These are phyloP conservation scores for Macrotrachela quadricornifera DNA, from an alignment of 1,140 invertebrate genomes.

Conservation along the genomic window DNA sequence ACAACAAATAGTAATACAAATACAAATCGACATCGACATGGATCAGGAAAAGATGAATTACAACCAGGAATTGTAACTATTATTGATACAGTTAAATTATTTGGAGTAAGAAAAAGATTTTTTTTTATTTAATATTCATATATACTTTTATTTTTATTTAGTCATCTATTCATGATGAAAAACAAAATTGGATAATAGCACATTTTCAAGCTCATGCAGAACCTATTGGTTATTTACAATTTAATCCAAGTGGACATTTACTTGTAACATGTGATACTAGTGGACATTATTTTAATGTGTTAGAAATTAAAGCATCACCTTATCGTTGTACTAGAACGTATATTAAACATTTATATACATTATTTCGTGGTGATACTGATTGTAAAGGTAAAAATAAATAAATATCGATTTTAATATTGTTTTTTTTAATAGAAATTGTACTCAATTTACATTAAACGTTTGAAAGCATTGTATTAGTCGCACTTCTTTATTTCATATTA, in stretches of 20 bases:
- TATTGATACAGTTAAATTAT: conserved; percentile 38
- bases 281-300: conserved; percentile 89
- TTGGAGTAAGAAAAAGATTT: conserved; percentile 8
- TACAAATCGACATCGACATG: background rate
- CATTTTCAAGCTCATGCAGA: conserved; percentile 83
- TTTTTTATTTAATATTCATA: conserved; percentile 16
- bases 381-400: conserved; percentile 29
- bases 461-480: too few species aligned
- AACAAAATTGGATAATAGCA: conserved; percentile 49
- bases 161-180: conserved; percentile 10
- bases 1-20: conserved; percentile 17
- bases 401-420: background rate
- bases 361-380: conserved; percentile 53
- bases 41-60: conserved; percentile 28
- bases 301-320: conserved; percentile 75
- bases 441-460: too few species aligned
- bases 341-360: conserved; percentile 82
- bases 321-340: conserved; percentile 59
- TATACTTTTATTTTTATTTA: background rate
- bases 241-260: conserved; percentile 71
- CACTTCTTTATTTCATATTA: too few species aligned
- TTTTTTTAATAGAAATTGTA: conserved; percentile 24
- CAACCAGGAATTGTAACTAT: conserved; percentile 63
- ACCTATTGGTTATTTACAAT: conserved; percentile 65
- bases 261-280: conserved; percentile 70